These are phyloP conservation scores for Coleophora flavipennella DNA, from an alignment of 2,888 invertebrate species.

Conservation along the genomic window DNA sequence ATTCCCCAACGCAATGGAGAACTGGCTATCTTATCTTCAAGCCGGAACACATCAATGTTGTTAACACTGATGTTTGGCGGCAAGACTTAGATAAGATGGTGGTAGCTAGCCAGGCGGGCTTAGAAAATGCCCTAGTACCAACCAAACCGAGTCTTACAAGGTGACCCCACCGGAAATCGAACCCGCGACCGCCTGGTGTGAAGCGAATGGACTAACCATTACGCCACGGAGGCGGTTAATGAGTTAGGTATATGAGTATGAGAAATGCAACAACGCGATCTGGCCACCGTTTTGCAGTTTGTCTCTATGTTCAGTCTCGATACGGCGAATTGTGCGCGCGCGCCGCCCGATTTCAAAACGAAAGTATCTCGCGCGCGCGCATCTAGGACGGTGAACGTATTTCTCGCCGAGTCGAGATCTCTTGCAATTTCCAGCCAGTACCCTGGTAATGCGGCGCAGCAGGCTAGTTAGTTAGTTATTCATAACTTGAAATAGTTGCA, in stretches of 20 bases:
- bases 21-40: no score
- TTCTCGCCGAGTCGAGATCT: conserved; percentile 56
- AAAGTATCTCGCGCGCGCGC: conserved; percentile 63
- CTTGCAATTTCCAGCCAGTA: conserved; percentile 61
- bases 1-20: no score
- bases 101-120: no score
- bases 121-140: no score
- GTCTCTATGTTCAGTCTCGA: conserved; percentile 44
- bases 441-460: conserved; percentile 54
- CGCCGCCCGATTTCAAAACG: conserved; percentile 73
- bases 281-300: conserved; percentile 35
- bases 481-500: conserved; percentile 52
- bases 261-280: conserved; percentile 25
- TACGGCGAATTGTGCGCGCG: conserved; percentile 69
- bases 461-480: conserved; percentile 56
- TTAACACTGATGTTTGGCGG: no score
- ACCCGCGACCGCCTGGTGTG: no score
- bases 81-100: no score
- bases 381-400: conserved; percentile 73
- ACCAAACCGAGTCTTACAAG: no score
- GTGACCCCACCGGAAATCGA: no score
- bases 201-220: no score
- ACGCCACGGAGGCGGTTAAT: no score
- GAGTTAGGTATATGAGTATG: neutral
- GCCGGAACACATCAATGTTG: no score